Evolutionary conservation across 1,140 invertebrate species (phyloP).

Genomic region (Trichomalopsis sarcophagae): DNA sequence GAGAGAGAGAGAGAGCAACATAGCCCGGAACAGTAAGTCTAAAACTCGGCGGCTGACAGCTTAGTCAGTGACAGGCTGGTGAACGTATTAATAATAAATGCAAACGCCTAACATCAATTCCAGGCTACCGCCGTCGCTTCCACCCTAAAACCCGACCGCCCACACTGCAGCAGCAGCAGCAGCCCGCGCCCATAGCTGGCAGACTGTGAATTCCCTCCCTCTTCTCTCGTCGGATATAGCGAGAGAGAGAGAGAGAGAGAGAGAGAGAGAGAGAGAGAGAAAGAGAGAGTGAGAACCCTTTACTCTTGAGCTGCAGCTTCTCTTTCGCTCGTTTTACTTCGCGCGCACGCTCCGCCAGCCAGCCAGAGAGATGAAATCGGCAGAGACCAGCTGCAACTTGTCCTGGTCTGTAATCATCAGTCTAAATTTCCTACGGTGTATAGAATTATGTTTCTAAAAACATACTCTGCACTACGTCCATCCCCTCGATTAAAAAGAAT

Average conservation of each 20-base stretch:
- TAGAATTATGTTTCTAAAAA: too few species aligned
- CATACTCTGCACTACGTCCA: too few species aligned
- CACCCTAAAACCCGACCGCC: constrained; percentile 49
- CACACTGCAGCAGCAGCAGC: constrained; percentile 2
- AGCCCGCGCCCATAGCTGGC: background rate
- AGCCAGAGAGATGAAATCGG: background rate
- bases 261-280: too few species aligned
- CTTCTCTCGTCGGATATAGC: background rate
- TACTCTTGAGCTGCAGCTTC: constrained; percentile 16
- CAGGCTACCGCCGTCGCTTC: constrained; percentile 57
- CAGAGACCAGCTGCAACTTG: background rate
- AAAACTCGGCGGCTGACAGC: constrained; percentile 61
- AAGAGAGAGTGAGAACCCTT: background rate
- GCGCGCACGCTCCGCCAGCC: too few species aligned
- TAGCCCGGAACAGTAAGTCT: constrained; percentile 42
- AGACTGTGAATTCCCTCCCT: background rate
- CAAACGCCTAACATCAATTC: constrained; percentile 71
- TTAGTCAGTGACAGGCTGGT: constrained; percentile 65
- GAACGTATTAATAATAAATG: constrained; percentile 73
- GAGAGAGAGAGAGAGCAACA: constrained; percentile 25
- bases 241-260: too few species aligned
- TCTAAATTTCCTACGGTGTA: too few species aligned
- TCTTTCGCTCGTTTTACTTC: background rate
- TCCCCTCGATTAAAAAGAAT: background rate
- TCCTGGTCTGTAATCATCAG: background rate